Base-by-base conservation (phyloP, 2,113 vertebrate genomes). In the Brienomyrus longianalis region DNA sequence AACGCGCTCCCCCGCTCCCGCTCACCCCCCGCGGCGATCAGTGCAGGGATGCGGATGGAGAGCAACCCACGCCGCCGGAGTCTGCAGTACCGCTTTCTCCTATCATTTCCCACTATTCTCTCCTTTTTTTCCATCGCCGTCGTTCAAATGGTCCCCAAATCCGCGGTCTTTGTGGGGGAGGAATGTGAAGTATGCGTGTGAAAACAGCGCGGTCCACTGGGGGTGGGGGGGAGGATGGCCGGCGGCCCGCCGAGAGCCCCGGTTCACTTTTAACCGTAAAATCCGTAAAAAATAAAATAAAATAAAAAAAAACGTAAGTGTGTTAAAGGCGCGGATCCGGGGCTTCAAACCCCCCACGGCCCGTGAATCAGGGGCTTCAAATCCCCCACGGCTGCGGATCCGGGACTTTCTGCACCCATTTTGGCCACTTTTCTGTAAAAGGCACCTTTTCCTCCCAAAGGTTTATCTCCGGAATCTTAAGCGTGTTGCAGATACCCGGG, bases 121-220 rank as follows among this genome's bases (percentile, higher is more conserved):
- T 17, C 31, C 85, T 70, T 90, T 85, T 84, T 84, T n/a, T 3
- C 59, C 66, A n/a, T 90, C 90, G 45, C 11, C 6, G 74, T 17
- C 9, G 54, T 66, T 87, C 90, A 66, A 87, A 56, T 21, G 7
- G 91, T 35, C 86, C 86, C 90, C 88, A 90, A 92, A 92, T 80
- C 92, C 91, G 90, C 86, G 89, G 91, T 83, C 56, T 86, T 80
- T 80, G 74, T 89, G 23, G 56, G 43, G 92, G 89, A 94, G 94
- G 94, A 95, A 95, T 94, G 92, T 62, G 91, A 95, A 94, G 85
- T 94, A 95, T 94, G 94, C 92, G 89, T 92, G 89, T 90, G 92
- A 88, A 90, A 52, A 59, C 83, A 51, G 62, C 56, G 85, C 50
- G 51, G 52, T 70, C 62, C 62, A 9, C 11, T 4, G 62, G 62